Evolutionary conservation across 2,113 vertebrate species (phyloP).

Genomic region (Oxyura jamaicensis): DNA sequence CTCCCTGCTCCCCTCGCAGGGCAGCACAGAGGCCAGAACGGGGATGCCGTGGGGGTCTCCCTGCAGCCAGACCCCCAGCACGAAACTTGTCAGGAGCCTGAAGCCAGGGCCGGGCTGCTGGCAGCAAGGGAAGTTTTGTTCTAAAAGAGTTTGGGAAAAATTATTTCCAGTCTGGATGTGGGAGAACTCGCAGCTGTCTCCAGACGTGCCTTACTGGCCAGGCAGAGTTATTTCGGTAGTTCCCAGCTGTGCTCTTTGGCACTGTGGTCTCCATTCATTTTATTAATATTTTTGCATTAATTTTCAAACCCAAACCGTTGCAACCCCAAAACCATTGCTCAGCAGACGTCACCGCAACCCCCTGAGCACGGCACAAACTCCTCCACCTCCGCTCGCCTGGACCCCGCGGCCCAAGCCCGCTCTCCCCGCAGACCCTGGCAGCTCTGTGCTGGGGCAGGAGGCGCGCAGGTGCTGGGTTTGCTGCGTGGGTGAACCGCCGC

Average conservation of each 20-base stretch:
- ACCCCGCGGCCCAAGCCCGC: background rate
- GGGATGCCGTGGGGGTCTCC: background rate
- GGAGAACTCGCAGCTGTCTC: background rate
- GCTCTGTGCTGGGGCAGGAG: background rate
- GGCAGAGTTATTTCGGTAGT: accelerated
- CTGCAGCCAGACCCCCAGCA: background rate
- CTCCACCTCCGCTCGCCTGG: accelerated
- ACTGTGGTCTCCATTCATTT: accelerated
- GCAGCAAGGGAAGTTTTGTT: accelerated
- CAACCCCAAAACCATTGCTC: background rate
- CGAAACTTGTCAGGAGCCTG: accelerated
- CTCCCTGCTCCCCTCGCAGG: too few relatives aligned
- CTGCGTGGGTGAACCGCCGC: too few relatives aligned
- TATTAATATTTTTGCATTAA: accelerated
- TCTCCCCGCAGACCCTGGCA: accelerated
- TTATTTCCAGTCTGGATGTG: accelerated
- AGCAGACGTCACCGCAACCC: background rate
- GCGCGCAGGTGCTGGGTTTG: background rate
- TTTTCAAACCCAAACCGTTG: accelerated
- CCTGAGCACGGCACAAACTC: accelerated
- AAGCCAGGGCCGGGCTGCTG: accelerated
- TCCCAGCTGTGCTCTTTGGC: background rate
- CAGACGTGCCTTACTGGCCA: accelerated
- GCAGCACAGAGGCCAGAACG: accelerated
- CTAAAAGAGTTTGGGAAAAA: background rate